Evolutionary conservation across 2,113 vertebrate genomes (phyloP), one percentile per base, ranked within the genome.

Genomic region (Struthio camelus): DNA sequence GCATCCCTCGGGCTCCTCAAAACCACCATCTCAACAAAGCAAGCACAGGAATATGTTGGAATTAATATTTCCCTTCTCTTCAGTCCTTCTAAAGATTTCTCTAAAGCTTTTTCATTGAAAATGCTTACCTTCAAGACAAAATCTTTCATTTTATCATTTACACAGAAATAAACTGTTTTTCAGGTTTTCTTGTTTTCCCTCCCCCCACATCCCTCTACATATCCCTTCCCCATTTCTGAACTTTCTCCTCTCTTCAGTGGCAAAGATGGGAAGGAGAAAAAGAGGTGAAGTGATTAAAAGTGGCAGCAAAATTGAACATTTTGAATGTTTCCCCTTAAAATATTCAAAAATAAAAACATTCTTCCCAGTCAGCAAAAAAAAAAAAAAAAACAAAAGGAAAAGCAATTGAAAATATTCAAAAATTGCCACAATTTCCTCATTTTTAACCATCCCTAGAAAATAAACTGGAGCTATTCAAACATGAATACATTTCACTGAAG

Each of bases 381-480:
- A 92, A 78, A 93, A 85, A 44, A 94, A 85, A 69, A 94, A 92
- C 81, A 93, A 85, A 44, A 94, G 87, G 64, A 84, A 96, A 96
- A 81, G 87, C 79, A 67, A 84, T 50, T 46, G 51, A 64, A 96
- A 90, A 88, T 42, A 51, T 86, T 88, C 72, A 86, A 90, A 93
- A 96, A 96, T 93, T 90, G 46, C 84, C 88, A 86, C 64, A 64
- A 94, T 94, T 92, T 66, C 93, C 94, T 93, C 93, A 27, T 89
- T 96, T 95, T 95, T 79, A 82, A 62, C 89, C 93, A 94, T 46
- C 75, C 64, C 93, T 87, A 85, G 79, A 59, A 96, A 97, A 94
- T 87, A 82, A 94, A 95, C 12, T n/a, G 94, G 87, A 95, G 84
- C 89, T 94, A 91, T 96, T 96, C 94, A 97, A 38, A 85, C 85